Conservation (phyloP, 2,888 invertebrate species). For the Epistrophella euchroma region DNA sequence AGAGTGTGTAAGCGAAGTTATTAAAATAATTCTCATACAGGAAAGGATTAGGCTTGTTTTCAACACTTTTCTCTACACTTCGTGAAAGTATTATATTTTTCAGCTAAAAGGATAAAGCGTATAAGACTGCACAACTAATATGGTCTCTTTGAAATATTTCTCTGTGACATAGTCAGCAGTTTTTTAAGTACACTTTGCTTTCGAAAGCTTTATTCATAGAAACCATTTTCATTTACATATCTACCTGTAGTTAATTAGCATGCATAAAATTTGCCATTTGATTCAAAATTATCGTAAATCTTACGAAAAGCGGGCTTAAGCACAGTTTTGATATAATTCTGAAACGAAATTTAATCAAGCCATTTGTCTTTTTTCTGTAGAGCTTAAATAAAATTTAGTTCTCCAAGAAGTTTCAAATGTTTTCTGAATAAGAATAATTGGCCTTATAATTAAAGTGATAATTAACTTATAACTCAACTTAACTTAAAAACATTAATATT, state of each 20-base stretch:
- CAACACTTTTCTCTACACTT: not conserved
- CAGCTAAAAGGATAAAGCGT: not conserved
- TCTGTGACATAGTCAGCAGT: not conserved
- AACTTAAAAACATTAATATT: no score
- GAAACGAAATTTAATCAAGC: no score
- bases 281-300: no score
- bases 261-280: not conserved
- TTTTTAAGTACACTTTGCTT: not conserved
- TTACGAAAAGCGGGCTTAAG: no score
- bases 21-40: slow-evolving; percentile 20
- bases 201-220: not conserved
- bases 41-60: slow-evolving; percentile 27
- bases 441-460: no score
- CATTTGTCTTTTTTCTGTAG: no score
- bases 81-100: not conserved
- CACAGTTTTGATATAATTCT: no score
- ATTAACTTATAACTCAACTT: no score
- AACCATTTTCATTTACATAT: not conserved
- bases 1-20: not conserved
- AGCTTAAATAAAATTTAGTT: no score
- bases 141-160: not conserved
- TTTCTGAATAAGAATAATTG: no score
- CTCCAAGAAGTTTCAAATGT: no score
- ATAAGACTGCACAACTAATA: not conserved
- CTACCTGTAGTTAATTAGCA: not conserved